These are phyloP conservation scores for Aleadryas rufinucha DNA, from an alignment of 2,113 vertebrate genomes.

Conservation along the genomic window DNA sequence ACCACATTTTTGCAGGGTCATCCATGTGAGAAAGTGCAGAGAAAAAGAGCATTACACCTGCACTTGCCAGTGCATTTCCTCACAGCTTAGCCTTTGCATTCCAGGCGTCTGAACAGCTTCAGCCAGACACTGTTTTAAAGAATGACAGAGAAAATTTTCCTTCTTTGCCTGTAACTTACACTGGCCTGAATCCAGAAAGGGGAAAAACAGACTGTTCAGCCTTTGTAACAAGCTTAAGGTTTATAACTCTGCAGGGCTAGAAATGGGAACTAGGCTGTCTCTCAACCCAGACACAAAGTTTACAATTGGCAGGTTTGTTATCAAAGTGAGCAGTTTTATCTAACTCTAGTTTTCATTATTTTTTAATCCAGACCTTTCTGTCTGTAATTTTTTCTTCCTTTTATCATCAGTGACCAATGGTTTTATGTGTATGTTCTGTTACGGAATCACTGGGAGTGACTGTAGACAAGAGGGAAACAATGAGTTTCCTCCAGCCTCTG, in stretches of 20 bases:
- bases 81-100: rapidly evolving
- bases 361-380: neutral
- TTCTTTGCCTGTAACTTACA: neutral
- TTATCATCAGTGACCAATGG: neutral
- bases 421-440: neutral
- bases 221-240: neutral
- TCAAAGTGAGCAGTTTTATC: neutral
- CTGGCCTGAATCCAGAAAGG: neutral
- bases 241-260: neutral
- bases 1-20: neutral
- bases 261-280: neutral
- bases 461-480: neutral
- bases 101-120: neutral
- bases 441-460: neutral
- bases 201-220: neutral
- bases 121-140: neutral
- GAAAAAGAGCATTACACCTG: neutral
- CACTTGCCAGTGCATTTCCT: neutral
- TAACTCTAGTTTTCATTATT: neutral
- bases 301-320: neutral
- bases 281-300: neutral
- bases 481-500: neutral
- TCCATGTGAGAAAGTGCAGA: neutral
- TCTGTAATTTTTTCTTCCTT: neutral
- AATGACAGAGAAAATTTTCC: neutral